Percentiles rank a stretch among this genome's conserved stretches.
phyloP scores from a whole-genome alignment of 2,888 invertebrate genomes.

The Trileptium ribeirensis region DNA sequence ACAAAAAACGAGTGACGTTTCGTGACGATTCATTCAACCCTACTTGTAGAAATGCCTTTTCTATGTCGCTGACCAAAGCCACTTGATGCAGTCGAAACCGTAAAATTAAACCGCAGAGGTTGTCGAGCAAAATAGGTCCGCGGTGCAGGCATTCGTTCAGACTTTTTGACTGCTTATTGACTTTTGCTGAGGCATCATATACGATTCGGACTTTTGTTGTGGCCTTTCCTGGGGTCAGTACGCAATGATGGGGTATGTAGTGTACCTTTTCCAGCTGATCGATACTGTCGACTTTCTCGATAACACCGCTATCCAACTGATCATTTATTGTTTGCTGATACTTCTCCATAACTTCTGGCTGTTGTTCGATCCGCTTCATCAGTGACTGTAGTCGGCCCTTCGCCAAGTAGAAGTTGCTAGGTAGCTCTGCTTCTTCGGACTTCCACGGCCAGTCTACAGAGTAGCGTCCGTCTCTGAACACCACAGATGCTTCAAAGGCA shows the following conservation, averaged over 20 bases:
- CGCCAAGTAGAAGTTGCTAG: not conserved
- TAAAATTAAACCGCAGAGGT: not conserved
- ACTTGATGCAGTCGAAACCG: not conserved
- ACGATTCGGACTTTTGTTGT: not conserved
- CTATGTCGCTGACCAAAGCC: not conserved
- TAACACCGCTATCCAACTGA: not conserved
- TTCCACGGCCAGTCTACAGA: slow-evolving; percentile 6
- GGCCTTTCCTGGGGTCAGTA: not conserved
- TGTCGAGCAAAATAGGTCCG: slow-evolving; percentile 11
- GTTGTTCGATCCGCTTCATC: not conserved
- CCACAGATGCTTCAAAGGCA: not conserved
- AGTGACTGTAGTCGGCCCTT: not conserved
- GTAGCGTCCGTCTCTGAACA: not conserved
- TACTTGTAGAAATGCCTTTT: slow-evolving; percentile 11
- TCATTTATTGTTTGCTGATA: not conserved
- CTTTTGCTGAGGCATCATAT: slow-evolving; percentile 9
- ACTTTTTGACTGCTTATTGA: not conserved
- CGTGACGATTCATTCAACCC: slow-evolving; percentile 15
- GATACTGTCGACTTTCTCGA: not conserved
- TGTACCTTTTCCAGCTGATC: not conserved
- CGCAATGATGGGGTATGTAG: slow-evolving; percentile 21
- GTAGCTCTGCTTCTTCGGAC: not conserved
- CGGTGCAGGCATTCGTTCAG: slow-evolving; percentile 11
- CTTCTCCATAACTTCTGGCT: not conserved
- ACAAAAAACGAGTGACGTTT: slow-evolving; percentile 27